phyloP scores from a whole-genome alignment of 2,797 vertebrate genomes.

The Aotus griseimembra region DNA sequence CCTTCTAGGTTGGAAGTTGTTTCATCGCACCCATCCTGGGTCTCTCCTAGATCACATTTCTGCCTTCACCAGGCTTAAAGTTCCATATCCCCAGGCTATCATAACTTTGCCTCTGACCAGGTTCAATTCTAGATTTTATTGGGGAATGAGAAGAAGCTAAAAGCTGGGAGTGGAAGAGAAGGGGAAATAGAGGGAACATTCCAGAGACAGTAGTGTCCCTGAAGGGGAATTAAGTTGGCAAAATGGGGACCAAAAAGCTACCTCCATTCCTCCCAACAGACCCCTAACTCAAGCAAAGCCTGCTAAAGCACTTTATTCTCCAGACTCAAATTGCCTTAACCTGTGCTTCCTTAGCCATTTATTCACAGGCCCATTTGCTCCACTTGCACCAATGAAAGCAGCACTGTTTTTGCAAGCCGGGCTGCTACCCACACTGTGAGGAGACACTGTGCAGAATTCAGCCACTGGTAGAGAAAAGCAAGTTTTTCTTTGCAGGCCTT shows the following conservation, averaged over 20 bases:
- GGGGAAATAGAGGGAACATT: neutral
- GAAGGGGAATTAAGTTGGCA: constrained; percentile 14
- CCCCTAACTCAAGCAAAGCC: constrained; percentile 14
- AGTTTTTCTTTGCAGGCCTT: neutral
- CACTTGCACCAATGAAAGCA: constrained; percentile 19
- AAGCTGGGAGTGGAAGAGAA: neutral
- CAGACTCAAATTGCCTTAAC: neutral
- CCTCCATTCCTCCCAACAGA: neutral
- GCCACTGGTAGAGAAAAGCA: neutral
- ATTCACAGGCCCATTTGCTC: neutral
- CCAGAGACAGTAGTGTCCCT: constrained; percentile 16
- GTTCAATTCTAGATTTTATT: neutral
- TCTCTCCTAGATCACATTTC: neutral
- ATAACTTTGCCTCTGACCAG: neutral
- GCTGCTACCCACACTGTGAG: neutral
- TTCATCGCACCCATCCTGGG: neutral
- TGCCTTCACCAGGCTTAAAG: neutral
- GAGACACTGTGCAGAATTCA: neutral
- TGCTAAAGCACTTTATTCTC: neutral
- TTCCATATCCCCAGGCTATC: constrained; percentile 3
- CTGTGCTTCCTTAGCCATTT: neutral
- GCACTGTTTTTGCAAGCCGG: neutral
- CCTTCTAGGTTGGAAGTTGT: neutral
- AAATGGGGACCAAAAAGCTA: neutral
- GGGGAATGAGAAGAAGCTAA: constrained; percentile 37